phyloP scores from a whole-genome alignment of 37 sponge, comb jelly and placozoan genomes.

The Trichoplax adhaerens region DNA sequence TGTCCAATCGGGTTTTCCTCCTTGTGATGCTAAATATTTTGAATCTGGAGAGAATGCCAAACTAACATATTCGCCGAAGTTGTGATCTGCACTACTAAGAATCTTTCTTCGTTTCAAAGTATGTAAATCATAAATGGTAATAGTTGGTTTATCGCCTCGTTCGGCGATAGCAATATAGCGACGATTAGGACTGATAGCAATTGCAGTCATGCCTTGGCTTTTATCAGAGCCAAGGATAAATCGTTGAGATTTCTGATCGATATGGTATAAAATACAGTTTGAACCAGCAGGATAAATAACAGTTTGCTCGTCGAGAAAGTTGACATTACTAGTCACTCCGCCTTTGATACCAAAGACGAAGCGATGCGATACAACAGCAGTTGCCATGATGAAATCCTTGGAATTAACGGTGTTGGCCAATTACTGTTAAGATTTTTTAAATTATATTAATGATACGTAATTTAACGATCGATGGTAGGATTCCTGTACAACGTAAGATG shows the following conservation, averaged over 20 bases:
- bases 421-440: too few relatives aligned
- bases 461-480: too few relatives aligned
- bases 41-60: constrained; percentile 91
- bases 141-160: constrained; percentile 62
- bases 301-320: constrained; percentile 81
- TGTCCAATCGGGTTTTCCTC: constrained; percentile 42
- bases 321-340: constrained; percentile 62
- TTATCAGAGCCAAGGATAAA: constrained; percentile 49
- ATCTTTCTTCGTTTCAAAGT: constrained; percentile 55
- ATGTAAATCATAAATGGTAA: constrained; percentile 68
- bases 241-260: constrained; percentile 74
- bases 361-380: constrained; percentile 36
- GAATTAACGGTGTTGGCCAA: too few relatives aligned
- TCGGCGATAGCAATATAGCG: constrained; percentile 89
- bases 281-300: constrained; percentile 80
- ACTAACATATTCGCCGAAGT: constrained; percentile 57
- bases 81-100: constrained; percentile 25
- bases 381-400: constrained; percentile 34
- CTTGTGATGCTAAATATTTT: constrained; percentile 74
- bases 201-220: constrained; percentile 42
- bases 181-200: constrained; percentile 77
- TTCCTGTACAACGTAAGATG: too few relatives aligned
- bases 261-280: constrained; percentile 73
- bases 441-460: too few relatives aligned
- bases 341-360: constrained; percentile 79